Conservation (phyloP, 2,113 vertebrate species). For the Catharus bicknelli region DNA sequence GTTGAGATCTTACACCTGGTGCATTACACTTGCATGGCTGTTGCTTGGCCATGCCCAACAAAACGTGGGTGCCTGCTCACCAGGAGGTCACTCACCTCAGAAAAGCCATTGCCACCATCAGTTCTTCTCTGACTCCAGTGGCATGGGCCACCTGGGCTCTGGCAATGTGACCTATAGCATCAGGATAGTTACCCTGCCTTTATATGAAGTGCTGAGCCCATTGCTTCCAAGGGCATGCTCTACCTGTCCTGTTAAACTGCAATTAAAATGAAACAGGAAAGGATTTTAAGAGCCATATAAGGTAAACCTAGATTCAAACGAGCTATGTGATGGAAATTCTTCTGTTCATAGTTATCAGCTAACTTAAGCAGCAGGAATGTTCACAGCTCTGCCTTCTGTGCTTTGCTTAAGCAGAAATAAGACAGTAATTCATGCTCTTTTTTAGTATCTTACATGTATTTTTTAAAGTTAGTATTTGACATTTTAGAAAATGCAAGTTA, state of each 20-base stretch:
- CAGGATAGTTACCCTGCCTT: neutral
- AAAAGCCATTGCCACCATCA: neutral
- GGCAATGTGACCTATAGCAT: neutral
- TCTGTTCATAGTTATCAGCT: neutral
- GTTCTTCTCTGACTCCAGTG: neutral
- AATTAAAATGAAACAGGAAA: neutral
- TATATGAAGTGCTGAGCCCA: neutral
- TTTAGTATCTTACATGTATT: neutral
- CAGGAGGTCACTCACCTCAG: neutral
- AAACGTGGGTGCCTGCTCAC: neutral
- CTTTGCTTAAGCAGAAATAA: neutral
- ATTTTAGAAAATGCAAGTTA: neutral
- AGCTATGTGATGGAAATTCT: neutral
- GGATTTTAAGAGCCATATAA: neutral
- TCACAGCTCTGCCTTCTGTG: neutral
- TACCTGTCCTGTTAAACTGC: neutral
- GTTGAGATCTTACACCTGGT: fast-evolving
- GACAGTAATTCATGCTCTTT: neutral
- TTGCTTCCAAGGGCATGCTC: neutral
- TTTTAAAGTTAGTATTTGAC: neutral
- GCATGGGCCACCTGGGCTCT: neutral
- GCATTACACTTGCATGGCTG: neutral
- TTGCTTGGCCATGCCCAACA: neutral
- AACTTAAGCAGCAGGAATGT: neutral
- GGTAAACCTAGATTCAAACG: neutral